Evolutionary conservation across 2,113 vertebrate species (phyloP), one percentile per base, ranked within the genome.

Genomic region (Varanus salvator): DNA sequence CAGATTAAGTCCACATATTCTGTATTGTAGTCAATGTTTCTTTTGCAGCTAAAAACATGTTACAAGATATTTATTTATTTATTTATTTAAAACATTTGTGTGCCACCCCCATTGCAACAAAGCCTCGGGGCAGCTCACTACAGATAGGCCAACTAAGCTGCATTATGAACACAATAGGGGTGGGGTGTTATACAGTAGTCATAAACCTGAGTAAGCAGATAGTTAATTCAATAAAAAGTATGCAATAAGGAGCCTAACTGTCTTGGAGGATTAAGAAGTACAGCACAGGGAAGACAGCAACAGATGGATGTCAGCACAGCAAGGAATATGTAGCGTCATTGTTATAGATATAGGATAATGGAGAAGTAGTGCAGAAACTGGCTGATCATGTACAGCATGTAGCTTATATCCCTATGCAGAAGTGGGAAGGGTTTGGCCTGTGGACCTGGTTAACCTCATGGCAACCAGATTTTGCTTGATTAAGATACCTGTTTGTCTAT

Each of bases 201-300:
- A 76, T 84, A 74, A 91, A 1, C 52, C 77, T 57, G 48, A 85
- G 3, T 9, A 87, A 91, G 21, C n/a, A 82, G 64, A 89, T 6
- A 75, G 38, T n/a, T 89, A 80, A 85, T 89, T 87, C 34, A 86
- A 50, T 29, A 82, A 87, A 81, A 57, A 23, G 75, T 9, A 71
- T 34, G 23, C 72, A 44, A 31, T 3, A 86, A 74, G 14, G 66
- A 89, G 27, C 71, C 87, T 52, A 92, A 91, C 80, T n/a, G 7
- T 19, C 23, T 25, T 83, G 64, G 80, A 93, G 83, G 90, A 83
- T 1, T 68, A 88, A 9, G 23, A 90, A 88, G 48, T 34, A 72
- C 15, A 50, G 3, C 34, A 8, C 54, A 75, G 4, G 57, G 82
- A 85, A 91, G 52, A 71, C 7, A 19, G 8, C 75, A 27, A 84